A percentile compares a stretch with the other conserved stretches of the same genome.
Conservation (phyloP, 1,140 invertebrate species). For the Kradibia gibbosae region DNA sequence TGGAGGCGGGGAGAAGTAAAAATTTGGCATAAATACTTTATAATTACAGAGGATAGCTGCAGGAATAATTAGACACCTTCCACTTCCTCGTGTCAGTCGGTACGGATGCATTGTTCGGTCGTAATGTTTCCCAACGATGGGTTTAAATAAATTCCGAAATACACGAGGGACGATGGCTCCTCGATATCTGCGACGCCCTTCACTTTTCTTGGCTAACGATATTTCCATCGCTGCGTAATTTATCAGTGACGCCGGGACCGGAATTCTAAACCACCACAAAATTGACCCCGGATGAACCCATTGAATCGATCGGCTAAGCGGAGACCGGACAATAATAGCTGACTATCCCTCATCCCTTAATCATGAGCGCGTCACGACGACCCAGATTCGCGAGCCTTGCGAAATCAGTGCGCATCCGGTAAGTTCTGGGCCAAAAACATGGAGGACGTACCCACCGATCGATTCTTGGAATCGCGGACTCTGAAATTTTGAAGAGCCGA, state of each 20-base stretch:
- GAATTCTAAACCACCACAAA: too few relatives aligned
- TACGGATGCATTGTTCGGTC: constrained; percentile 1
- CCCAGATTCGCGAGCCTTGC: background rate
- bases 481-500: too few relatives aligned
- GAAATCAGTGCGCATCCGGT: background rate
- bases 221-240: constrained; percentile 11
- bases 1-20: background rate
- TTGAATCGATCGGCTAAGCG: background rate
- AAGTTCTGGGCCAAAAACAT: too few relatives aligned
- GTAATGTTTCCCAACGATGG: background rate
- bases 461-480: too few relatives aligned
- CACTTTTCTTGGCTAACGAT: background rate
- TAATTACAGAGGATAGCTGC: background rate
- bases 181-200: background rate
- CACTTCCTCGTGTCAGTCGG: background rate
- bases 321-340: constrained; percentile 24
- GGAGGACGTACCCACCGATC: too few relatives aligned
- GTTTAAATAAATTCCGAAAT: constrained; percentile 9
- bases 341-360: background rate
- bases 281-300: background rate
- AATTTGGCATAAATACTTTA: background rate
- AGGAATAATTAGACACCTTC: background rate
- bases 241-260: background rate
- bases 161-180: background rate
- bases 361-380: background rate